A percentile compares a stretch with the other conserved stretches of the same genome.
Conservation (phyloP, 2,797 vertebrate species). For the Rhabdomys pumilio region DNA sequence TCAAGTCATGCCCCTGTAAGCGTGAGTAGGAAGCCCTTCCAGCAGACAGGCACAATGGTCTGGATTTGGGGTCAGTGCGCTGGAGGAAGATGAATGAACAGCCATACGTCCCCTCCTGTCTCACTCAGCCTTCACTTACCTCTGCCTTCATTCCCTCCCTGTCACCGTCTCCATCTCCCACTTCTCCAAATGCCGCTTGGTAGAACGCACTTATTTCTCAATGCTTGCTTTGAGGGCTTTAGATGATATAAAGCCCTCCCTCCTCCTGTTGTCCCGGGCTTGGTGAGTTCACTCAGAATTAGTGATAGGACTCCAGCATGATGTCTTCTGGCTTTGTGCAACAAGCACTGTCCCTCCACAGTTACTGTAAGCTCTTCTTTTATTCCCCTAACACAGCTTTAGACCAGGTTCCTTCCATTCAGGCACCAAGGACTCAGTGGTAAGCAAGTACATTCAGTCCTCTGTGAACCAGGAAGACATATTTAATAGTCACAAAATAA, state of each 20-base stretch:
- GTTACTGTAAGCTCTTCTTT: neutral
- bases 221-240: neutral
- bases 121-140: neutral
- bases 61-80: neutral
- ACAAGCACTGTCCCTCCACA: neutral
- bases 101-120: rapidly evolving
- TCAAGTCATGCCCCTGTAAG: neutral
- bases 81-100: neutral
- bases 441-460: neutral
- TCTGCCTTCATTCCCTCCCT: neutral
- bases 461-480: neutral
- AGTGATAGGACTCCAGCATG: neutral
- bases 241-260: neutral
- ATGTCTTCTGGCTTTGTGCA: neutral
- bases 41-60: neutral
- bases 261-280: neutral
- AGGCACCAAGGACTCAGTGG: neutral
- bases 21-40: neutral
- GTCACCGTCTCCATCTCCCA: neutral
- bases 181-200: neutral
- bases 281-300: neutral
- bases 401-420: neutral
- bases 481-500: neutral
- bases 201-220: neutral
- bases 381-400: neutral